Conservation (phyloP, 2,888 invertebrate genomes). For the Tryphoninae sp. region DNA sequence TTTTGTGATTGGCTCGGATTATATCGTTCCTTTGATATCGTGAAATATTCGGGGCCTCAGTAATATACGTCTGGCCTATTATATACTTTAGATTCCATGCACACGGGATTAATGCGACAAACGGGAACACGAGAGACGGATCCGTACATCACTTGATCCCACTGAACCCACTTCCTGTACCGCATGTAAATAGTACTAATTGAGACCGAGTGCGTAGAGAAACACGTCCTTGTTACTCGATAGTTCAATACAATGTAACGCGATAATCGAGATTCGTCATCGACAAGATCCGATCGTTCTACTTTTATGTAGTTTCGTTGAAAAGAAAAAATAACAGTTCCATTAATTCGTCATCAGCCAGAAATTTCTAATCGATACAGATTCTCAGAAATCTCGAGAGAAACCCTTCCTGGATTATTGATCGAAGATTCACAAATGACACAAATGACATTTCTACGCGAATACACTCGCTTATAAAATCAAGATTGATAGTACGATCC, state of each 20-base stretch:
- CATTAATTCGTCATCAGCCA: too few relatives aligned
- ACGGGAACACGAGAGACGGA: conserved; percentile 23
- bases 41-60: neutral
- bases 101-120: conserved; percentile 7
- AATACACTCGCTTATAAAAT: neutral
- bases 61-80: neutral
- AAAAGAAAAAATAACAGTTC: too few relatives aligned
- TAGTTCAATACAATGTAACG: neutral
- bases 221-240: conserved; percentile 23
- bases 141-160: conserved; percentile 29
- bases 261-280: neutral
- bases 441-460: neutral
- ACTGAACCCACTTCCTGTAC: conserved; percentile 25
- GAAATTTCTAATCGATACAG: too few relatives aligned
- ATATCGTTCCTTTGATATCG: neutral
- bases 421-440: neutral
- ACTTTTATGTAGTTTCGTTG: neutral
- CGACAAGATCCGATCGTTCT: neutral
- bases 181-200: neutral
- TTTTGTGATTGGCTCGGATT: too few relatives aligned
- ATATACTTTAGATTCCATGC: neutral
- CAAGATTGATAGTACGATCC: conserved; percentile 38
- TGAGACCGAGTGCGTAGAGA: neutral
- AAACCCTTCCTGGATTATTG: neutral
- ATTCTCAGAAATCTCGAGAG: too few relatives aligned